phyloP scores from a whole-genome alignment of 2,888 invertebrate genomes.

The Ophioninae sp. region DNA sequence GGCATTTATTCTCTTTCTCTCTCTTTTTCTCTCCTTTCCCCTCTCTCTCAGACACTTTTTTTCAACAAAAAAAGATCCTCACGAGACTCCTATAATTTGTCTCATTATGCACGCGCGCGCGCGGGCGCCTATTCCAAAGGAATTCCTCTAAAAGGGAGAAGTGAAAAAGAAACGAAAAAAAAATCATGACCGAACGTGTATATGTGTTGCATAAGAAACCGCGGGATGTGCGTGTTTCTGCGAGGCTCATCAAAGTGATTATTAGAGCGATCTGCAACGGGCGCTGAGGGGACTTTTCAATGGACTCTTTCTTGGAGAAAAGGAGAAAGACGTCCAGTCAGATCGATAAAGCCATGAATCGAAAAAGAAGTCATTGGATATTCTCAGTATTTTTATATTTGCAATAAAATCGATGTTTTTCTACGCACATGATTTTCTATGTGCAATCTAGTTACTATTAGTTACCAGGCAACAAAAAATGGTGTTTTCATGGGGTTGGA shows the following conservation, averaged over 20 bases:
- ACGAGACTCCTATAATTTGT: slow-evolving; percentile 37
- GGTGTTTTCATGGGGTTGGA: no score
- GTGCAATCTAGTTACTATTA: no score
- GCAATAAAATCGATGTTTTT: not conserved
- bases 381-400: not conserved
- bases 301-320: slow-evolving; percentile 39
- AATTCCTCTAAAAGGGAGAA: slow-evolving; percentile 47
- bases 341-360: slow-evolving; percentile 9
- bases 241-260: slow-evolving; percentile 72
- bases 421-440: no score
- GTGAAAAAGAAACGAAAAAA: slow-evolving; percentile 71
- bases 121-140: not conserved
- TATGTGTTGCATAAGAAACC: slow-evolving; percentile 74
- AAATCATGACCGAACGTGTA: slow-evolving; percentile 35
- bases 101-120: not conserved
- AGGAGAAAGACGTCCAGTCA: slow-evolving; percentile 22
- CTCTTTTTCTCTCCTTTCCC: no score
- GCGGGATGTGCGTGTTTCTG: slow-evolving; percentile 41
- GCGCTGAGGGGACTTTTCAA: slow-evolving; percentile 68
- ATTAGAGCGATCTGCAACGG: slow-evolving; percentile 71
- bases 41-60: not conserved
- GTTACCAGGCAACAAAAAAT: no score
- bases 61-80: not conserved
- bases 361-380: not conserved
- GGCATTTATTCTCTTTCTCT: not conserved